Evolutionary conservation across 1,140 invertebrate species (phyloP).

Genomic region (Melanaphis sacchari): DNA sequence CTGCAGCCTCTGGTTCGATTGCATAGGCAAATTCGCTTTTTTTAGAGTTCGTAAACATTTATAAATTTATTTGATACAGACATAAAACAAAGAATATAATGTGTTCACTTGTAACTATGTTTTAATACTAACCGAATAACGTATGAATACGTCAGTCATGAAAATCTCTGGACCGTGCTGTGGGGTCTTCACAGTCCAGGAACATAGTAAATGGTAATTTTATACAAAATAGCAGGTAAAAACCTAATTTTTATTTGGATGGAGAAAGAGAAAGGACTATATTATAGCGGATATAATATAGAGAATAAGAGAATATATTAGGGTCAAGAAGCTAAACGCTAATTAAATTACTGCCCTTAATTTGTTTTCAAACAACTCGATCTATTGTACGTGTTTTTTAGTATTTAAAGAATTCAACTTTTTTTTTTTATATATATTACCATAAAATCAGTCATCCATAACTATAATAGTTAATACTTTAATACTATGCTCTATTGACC

Average conservation of each 20-base stretch:
- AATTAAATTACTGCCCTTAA: slow-evolving; percentile 39
- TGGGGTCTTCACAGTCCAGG: slow-evolving; percentile 53
- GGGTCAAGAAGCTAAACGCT: slow-evolving; percentile 52
- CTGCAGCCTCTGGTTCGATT: slow-evolving; percentile 44
- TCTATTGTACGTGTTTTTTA: neutral
- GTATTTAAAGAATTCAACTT: neutral
- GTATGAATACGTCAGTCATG: slow-evolving; percentile 18
- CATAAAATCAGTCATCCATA: slow-evolving; percentile 26
- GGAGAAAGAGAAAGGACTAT: slow-evolving; percentile 52
- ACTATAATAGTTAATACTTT: slow-evolving; percentile 20
- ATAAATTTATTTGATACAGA: neutral
- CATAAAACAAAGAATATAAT: neutral
- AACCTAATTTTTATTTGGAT: slow-evolving; percentile 17
- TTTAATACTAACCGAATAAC: slow-evolving; percentile 36
- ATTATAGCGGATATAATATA: neutral
- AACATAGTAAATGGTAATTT: slow-evolving; percentile 40
- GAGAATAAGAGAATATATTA: slow-evolving; percentile 32
- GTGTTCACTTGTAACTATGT: slow-evolving; percentile 19
- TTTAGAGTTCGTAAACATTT: slow-evolving; percentile 52
- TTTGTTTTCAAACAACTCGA: slow-evolving; percentile 1
- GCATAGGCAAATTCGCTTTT: slow-evolving; percentile 54
- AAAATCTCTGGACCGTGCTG: slow-evolving; percentile 46
- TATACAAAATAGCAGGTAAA: slow-evolving; percentile 3
- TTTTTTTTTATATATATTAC: slow-evolving; percentile 7
- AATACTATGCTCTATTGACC: slow-evolving; percentile 24